Conservation (phyloP, 2,797 vertebrate genomes). For the Gila robusta region DNA sequence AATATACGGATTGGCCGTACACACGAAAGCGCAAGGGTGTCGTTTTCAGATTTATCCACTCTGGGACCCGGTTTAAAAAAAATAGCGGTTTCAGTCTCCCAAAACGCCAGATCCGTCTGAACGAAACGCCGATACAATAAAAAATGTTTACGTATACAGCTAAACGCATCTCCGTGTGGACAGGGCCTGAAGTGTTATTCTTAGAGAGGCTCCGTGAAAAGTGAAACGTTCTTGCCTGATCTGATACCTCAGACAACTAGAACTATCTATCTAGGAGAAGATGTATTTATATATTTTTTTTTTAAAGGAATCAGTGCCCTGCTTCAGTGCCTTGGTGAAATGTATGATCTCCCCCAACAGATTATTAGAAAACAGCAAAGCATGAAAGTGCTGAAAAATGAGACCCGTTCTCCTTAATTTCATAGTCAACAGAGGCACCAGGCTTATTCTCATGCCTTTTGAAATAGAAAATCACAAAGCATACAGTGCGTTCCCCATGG, state of each 20-base stretch:
- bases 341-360: conserved; percentile 60
- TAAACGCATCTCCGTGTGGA: too few species aligned
- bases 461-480: conserved; percentile 64
- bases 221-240: conserved; percentile 63
- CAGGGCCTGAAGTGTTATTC: conserved; percentile 50
- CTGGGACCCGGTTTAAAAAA: too few species aligned
- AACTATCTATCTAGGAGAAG: conserved; percentile 57
- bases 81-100: too few species aligned
- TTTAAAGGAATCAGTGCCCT: conserved; percentile 52
- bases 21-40: too few species aligned
- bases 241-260: conserved; percentile 63
- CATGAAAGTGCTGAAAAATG: conserved; percentile 59
- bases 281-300: neutral
- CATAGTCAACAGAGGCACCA: conserved; percentile 56
- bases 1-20: too few species aligned
- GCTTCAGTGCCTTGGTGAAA: conserved; percentile 58
- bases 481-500: conserved; percentile 55
- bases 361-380: conserved; percentile 66
- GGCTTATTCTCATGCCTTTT: conserved; percentile 65
- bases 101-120: too few species aligned
- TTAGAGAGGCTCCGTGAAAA: conserved; percentile 57
- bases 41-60: too few species aligned
- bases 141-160: too few species aligned
- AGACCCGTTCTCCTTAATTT: conserved; percentile 52
- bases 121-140: too few species aligned